These are phyloP conservation scores for Tipula vernalis DNA, from an alignment of 2,888 invertebrate genomes.

Conservation along the genomic window DNA sequence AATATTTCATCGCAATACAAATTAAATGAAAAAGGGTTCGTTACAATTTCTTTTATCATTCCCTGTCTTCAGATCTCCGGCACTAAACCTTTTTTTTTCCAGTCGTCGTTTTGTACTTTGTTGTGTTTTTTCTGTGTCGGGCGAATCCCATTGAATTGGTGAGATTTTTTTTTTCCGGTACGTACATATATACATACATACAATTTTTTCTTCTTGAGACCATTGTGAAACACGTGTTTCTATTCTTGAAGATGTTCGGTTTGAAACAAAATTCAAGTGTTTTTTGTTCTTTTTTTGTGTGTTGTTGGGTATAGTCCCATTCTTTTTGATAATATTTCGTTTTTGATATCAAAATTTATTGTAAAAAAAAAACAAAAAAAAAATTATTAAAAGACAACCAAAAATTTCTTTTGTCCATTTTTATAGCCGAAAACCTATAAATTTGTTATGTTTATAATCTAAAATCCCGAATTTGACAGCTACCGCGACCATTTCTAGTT, in stretches of 20 bases:
- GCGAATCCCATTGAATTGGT: background rate
- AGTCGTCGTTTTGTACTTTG: background rate
- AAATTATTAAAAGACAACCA: background rate
- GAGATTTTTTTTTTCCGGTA: background rate
- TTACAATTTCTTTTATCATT: background rate
- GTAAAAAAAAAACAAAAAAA: background rate
- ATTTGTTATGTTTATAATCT: slow-evolving; percentile 19
- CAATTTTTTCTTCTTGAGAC: background rate
- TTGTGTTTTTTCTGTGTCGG: background rate
- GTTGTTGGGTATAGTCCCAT: background rate
- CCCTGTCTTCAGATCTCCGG: background rate
- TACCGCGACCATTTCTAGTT: slow-evolving; percentile 15
- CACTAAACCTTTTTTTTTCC: background rate
- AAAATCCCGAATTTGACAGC: slow-evolving; percentile 19
- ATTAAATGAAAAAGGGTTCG: background rate
- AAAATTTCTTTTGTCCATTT: background rate
- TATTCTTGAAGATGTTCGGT: background rate
- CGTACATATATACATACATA: background rate
- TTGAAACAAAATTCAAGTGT: background rate
- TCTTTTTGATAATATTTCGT: background rate
- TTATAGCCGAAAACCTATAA: slow-evolving; percentile 18
- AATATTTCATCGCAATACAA: background rate
- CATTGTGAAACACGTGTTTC: background rate
- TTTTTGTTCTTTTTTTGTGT: background rate
- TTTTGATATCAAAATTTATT: background rate